Conservation (phyloP, 2,113 vertebrate genomes). For the Axis porcinus region DNA sequence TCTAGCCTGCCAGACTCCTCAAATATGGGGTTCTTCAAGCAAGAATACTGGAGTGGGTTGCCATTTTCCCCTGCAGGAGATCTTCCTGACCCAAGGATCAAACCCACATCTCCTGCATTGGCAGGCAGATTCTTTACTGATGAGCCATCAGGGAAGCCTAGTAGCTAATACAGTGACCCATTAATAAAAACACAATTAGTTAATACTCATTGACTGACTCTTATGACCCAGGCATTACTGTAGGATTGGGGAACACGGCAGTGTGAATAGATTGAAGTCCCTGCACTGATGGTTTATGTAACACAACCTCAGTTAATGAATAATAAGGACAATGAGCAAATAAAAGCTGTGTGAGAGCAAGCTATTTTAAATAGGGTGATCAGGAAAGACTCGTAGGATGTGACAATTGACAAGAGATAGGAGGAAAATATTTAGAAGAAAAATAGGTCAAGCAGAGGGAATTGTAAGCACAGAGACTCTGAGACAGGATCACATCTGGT, state of each 20-base stretch:
- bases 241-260: neutral
- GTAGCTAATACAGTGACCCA: neutral
- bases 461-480: neutral
- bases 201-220: neutral
- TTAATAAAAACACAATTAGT: neutral
- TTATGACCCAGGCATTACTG: neutral
- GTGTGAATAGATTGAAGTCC: neutral
- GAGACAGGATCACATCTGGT: neutral
- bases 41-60: neutral
- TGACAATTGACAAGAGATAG: neutral
- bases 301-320: neutral
- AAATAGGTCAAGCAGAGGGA: neutral
- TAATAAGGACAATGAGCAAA: neutral
- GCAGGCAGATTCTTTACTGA: neutral
- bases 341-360: neutral
- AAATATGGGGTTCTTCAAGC: neutral
- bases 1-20: accelerated
- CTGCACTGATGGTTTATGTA: neutral
- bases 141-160: neutral
- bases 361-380: neutral
- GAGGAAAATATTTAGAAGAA: neutral
- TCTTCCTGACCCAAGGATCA: neutral
- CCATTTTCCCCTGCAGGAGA: neutral
- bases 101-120: neutral
- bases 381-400: neutral